phyloP scores from a whole-genome alignment of 2,888 invertebrate genomes.

The Atethmia centrago region DNA sequence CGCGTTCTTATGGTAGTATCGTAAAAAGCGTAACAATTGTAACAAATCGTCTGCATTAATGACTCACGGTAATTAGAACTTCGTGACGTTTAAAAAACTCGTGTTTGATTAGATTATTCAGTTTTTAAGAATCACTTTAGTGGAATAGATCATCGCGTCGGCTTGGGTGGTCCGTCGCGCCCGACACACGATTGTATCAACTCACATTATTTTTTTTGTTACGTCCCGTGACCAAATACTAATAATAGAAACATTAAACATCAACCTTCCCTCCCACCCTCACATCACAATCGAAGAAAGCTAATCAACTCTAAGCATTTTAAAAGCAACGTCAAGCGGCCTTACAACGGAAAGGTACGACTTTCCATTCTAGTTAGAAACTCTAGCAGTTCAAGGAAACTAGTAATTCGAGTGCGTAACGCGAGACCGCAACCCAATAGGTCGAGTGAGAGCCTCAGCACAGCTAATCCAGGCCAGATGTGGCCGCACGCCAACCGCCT shows the following conservation, averaged over 20 bases:
- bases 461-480: constrained; percentile 84
- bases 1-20: constrained; percentile 48
- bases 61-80: constrained; percentile 74
- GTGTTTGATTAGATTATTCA: constrained; percentile 72
- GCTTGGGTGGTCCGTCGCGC: constrained; percentile 80
- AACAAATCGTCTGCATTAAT: constrained; percentile 67
- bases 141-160: constrained; percentile 74
- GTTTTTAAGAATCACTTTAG: constrained; percentile 70
- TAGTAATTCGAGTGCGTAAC: constrained; percentile 80
- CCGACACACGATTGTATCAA: constrained; percentile 78
- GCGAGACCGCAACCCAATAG: constrained; percentile 82
- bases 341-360: constrained; percentile 57
- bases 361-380: constrained; percentile 76
- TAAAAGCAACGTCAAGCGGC: constrained; percentile 73
- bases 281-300: constrained; percentile 48
- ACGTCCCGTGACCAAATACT: constrained; percentile 72
- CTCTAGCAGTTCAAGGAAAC: constrained; percentile 76
- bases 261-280: constrained; percentile 42
- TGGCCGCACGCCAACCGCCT: constrained; percentile 66
- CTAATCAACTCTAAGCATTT: constrained; percentile 63
- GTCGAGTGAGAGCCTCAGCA: constrained; percentile 71
- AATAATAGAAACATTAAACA: constrained; percentile 75
- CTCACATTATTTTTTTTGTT: constrained; percentile 78
- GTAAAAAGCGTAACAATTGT: constrained; percentile 70
- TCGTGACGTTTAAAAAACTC: constrained; percentile 73